Base-by-base conservation (phyloP, 2,797 vertebrate genomes). In the Moxostoma hubbsi region DNA sequence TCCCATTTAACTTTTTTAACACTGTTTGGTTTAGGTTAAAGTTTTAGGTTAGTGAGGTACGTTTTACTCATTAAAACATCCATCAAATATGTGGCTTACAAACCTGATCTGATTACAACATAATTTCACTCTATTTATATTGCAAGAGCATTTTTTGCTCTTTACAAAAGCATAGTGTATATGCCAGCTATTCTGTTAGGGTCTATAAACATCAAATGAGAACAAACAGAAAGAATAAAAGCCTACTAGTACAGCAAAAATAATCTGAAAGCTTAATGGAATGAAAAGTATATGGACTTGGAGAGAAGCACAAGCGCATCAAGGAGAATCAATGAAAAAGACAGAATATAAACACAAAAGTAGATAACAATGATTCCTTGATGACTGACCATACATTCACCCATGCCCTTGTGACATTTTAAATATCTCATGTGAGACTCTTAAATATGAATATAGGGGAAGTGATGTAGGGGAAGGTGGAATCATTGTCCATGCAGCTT, bases 381-480 rank as follows among this genome's bases (percentile, higher is more conserved):
- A 13, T 13, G 16, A 71, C 75, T 10, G 54, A 67, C 67, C 24
- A 24, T 50, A 75, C 59, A 69, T 84, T 75, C 76, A 49, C 15
- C 67, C 58, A 53, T 51, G 7, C 62, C 61, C 66, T 24, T 79
- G 77, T 80, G 74, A 51, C 65, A 63, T 75, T 75, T 80, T 74
- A 71, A 81, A 82, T 54, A 80, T 81, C 46, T 65, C 49, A 82
- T 73, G 68, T 67, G 15, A 80, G 77, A 80, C 55, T 63, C 71
- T 78, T 81, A 84, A 81, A 87, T 82, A 75, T 85, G 68, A 84
- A 75, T 70, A 73, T 57, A 61, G 69, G 10, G 47, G 50, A 67
- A 68, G 24, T 24, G 24, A 24, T 24, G 24, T 24, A 24, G 24
- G 24, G 24, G 24, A 24, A 24, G 24, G 15, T 13, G 62, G 58